A percentile compares a stretch with the other conserved stretches of the same genome.
phyloP scores from a whole-genome alignment of 2,113 vertebrate genomes.

The Pelodiscus sinensis region DNA sequence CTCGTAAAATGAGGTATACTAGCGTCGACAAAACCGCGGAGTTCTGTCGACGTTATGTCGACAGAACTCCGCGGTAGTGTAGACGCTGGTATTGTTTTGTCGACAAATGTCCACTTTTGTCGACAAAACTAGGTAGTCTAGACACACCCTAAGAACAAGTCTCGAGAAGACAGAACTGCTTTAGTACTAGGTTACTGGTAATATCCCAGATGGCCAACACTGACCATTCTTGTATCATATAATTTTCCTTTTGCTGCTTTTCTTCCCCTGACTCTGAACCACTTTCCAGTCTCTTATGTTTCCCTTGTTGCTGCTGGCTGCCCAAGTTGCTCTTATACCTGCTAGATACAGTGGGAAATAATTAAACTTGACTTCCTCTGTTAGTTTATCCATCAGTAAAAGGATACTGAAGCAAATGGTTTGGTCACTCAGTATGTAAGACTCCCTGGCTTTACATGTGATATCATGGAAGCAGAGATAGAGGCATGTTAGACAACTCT shows the following conservation, averaged over 20 bases:
- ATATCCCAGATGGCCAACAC: neutral
- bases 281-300: neutral
- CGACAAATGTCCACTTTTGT: no score
- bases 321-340: neutral
- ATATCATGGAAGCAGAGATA: neutral
- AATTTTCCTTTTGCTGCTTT: neutral
- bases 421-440: neutral
- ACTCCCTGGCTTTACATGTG: neutral
- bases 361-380: neutral
- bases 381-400: neutral
- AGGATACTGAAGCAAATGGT: neutral
- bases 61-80: no score
- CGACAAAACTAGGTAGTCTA: no score
- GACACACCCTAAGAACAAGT: no score
- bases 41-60: no score
- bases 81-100: no score
- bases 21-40: no score
- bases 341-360: neutral
- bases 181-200: neutral
- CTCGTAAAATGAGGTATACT: no score
- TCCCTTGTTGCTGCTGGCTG: neutral
- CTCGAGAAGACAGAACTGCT: neutral
- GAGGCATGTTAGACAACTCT: neutral
- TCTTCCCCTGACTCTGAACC: neutral
- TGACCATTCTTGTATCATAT: neutral